Base-by-base conservation (phyloP, 2,797 vertebrate species). In the Parambassis ranga region DNA sequence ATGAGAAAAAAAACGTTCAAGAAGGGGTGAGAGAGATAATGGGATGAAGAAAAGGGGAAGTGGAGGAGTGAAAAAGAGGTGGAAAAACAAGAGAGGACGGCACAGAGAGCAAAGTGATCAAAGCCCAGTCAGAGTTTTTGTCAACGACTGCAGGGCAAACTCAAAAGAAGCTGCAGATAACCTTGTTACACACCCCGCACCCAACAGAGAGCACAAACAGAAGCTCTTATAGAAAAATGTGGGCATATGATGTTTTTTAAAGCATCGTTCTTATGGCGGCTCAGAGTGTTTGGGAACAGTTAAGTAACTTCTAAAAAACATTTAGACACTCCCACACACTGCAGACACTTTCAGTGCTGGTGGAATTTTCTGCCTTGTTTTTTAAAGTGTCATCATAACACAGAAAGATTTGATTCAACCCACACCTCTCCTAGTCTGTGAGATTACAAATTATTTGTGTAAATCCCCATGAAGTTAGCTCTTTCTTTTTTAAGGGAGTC, bases 111-210 rank as follows among this genome's bases (percentile, higher is more conserved):
- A 33, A 43, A 36, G 14, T 62, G 69, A 86, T 86, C 76, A 85
- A 84, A 83, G 68, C 50, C 26, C 10, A 56, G 49, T 27, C 46
- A 55, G 60, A 47, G 26, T 65, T 73, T n/a, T 64, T 44, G 41
- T 71, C 62, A 50, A 57, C 75, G 65, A 65, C 64, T 77, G 41
- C 3, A 28, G 41, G 51, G 76, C 69, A 69, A 60, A 58, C 41
- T 65, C 26, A 32, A 55, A 55, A 59, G 35, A 70, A 48, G 36
- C 53, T 42, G 24, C 18, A 63, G 59, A 61, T 71, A 73, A 81
- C 56, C 39, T 59, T 48, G 30, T 27, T 33, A 50, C 31, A 38
- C 39, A 49, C 32, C 56, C 28, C 31, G 6, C 43, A 46, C 50
- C 53, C 42, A 23, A 31, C 5, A 28, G 32, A 33, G 33, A 47